Percentiles rank a stretch among this genome's conserved stretches.
Conservation (phyloP, 2,888 invertebrate species). For the Zygogramma bicolorata region DNA sequence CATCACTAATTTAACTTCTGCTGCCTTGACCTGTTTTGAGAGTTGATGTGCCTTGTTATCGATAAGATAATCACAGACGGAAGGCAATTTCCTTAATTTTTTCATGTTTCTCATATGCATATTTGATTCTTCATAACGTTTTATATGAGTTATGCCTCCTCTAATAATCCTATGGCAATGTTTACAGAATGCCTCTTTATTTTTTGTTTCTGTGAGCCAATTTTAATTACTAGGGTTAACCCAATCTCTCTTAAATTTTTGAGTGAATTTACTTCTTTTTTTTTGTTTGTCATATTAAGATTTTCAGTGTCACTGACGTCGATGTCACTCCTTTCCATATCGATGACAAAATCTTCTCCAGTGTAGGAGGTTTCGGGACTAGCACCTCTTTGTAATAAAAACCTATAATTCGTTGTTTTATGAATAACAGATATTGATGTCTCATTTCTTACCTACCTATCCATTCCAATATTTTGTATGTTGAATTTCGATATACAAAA, state of each 20-base stretch:
- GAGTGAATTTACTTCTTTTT: background rate
- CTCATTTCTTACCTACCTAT: background rate
- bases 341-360: background rate
- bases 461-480: background rate
- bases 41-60: background rate
- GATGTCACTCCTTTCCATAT: background rate
- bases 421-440: background rate
- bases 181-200: background rate
- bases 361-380: background rate
- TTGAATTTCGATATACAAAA: background rate
- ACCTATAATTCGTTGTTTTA: background rate
- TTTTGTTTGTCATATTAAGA: background rate
- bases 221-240: background rate
- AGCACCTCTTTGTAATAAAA: background rate
- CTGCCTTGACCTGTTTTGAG: background rate
- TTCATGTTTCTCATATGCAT: background rate
- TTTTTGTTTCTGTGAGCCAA: background rate
- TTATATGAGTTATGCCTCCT: conserved; percentile 1
- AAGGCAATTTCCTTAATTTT: background rate
- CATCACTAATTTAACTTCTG: background rate
- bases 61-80: background rate
- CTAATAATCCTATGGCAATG: background rate
- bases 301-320: background rate
- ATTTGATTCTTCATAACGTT: background rate
- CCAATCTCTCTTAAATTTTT: conserved; percentile 8